These are phyloP conservation scores for Marisa cornuarietis DNA, from an alignment of 1,140 invertebrate genomes.

Conservation along the genomic window DNA sequence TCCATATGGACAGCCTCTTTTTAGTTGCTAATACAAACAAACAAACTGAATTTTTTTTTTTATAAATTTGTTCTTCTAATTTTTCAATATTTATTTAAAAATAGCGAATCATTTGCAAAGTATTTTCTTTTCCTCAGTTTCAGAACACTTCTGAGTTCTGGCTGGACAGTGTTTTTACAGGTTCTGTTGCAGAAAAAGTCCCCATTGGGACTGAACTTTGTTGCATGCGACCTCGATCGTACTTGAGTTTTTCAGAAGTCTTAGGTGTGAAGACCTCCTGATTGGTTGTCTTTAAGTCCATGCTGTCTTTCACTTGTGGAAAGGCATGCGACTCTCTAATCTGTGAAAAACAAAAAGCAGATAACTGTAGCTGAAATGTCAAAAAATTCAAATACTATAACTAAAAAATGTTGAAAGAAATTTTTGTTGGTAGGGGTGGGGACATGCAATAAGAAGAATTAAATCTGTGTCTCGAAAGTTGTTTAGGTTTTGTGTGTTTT, in stretches of 20 bases:
- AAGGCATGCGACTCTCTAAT: constrained; percentile 49
- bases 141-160: too few species aligned
- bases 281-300: constrained; percentile 50
- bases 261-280: constrained; percentile 53
- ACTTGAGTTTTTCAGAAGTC: constrained; percentile 34
- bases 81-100: too few species aligned
- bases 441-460: too few species aligned
- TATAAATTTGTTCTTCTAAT: too few species aligned
- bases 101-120: too few species aligned
- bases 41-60: too few species aligned
- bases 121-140: too few species aligned
- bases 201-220: constrained; percentile 58
- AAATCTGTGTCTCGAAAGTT: too few species aligned
- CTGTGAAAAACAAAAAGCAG: constrained; percentile 36
- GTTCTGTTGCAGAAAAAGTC: constrained; percentile 21
- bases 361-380: neutral
- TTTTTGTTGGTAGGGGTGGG: too few species aligned
- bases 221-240: constrained; percentile 52
- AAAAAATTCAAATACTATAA: neutral
- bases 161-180: too few species aligned
- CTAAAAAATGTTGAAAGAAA: neutral
- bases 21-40: too few species aligned
- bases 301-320: constrained; percentile 40
- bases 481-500: neutral
- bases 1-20: too few species aligned